Conservation (phyloP, 2,888 invertebrate species). For the Drosophila longiperda region DNA sequence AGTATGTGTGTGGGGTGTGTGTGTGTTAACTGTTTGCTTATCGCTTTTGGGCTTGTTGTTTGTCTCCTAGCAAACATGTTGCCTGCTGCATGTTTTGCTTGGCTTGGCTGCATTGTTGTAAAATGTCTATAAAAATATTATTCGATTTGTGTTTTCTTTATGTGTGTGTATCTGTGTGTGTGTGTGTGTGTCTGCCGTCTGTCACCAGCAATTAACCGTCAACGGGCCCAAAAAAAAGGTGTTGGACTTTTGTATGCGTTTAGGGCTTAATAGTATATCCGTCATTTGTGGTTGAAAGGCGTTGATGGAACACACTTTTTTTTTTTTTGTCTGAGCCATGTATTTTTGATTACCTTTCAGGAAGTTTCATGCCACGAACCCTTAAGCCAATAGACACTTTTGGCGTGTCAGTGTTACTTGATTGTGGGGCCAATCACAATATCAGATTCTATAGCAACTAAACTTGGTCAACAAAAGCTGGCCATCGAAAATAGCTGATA, state of each 20-base stretch:
- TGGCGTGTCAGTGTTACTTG: constrained; percentile 18
- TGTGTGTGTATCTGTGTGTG: constrained; percentile 14
- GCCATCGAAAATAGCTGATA: not conserved
- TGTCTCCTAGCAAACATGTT: constrained; percentile 54
- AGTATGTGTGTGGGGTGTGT: constrained; percentile 26
- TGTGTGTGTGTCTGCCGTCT: constrained; percentile 52
- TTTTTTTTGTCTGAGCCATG: not conserved
- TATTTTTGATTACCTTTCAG: constrained; percentile 44
- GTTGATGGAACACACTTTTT: constrained; percentile 32
- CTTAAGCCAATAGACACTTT: constrained; percentile 10
- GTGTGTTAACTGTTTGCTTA: constrained; percentile 70
- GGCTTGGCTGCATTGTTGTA: constrained; percentile 65
- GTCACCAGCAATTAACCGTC: constrained; percentile 79
- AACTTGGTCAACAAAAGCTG: constrained; percentile 4
- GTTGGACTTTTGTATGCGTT: constrained; percentile 29
- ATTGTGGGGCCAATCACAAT: constrained; percentile 26
- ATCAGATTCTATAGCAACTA: constrained; percentile 23
- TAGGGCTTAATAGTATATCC: constrained; percentile 43
- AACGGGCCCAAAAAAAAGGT: constrained; percentile 55
- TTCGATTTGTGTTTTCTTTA: constrained; percentile 64
- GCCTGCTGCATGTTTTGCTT: constrained; percentile 54
- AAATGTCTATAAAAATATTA: constrained; percentile 78
- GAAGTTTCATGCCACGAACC: constrained; percentile 43
- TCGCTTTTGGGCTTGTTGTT: constrained; percentile 68
- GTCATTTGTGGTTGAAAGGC: constrained; percentile 36